Conservation (phyloP, 2,888 invertebrate species). For the Trichopria drosophilae region DNA sequence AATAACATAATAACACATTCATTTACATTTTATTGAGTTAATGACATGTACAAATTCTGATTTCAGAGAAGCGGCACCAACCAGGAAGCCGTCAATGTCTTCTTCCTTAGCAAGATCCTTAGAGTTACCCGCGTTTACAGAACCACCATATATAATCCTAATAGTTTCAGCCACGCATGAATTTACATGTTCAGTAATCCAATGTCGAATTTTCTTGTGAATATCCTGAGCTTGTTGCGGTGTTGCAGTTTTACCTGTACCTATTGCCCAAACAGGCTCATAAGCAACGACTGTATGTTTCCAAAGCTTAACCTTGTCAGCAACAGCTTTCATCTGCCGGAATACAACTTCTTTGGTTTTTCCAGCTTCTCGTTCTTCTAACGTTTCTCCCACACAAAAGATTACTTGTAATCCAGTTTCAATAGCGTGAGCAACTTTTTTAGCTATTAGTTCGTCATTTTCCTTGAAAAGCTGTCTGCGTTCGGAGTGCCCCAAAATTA, state of each 20-base stretch:
- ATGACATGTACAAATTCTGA: slow-evolving; percentile 96
- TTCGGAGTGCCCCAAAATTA: slow-evolving; percentile 97
- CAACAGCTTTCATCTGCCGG: slow-evolving; percentile 83
- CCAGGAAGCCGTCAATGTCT: slow-evolving; percentile 98
- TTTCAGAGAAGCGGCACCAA: slow-evolving; percentile 97
- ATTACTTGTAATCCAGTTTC: slow-evolving; percentile 80
- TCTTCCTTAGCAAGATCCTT: slow-evolving; percentile 84
- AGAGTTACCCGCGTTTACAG: slow-evolving; percentile 90
- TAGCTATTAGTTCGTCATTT: slow-evolving; percentile 77
- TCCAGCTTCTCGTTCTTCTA: slow-evolving; percentile 91
- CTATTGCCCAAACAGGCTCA: slow-evolving; percentile 99
- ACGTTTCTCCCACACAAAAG: slow-evolving; percentile 95
- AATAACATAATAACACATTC: too few species aligned
- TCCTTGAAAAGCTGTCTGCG: slow-evolving; percentile 93
- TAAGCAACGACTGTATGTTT: slow-evolving; percentile 95
- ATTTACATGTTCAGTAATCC: slow-evolving; percentile 80
- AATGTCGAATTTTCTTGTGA: slow-evolving; percentile 84
- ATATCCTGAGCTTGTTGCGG: slow-evolving; percentile 96
- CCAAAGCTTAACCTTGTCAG: slow-evolving; percentile 76
- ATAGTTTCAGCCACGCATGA: slow-evolving; percentile 73
- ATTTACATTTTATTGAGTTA: slow-evolving; percentile 79
- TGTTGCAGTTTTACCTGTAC: slow-evolving; percentile 97
- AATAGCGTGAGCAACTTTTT: slow-evolving; percentile 75
- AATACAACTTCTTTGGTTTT: slow-evolving; percentile 95
- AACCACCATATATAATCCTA: slow-evolving; percentile 97